phyloP scores from a whole-genome alignment of 2,888 invertebrate species.

The Cephalotes varians region DNA sequence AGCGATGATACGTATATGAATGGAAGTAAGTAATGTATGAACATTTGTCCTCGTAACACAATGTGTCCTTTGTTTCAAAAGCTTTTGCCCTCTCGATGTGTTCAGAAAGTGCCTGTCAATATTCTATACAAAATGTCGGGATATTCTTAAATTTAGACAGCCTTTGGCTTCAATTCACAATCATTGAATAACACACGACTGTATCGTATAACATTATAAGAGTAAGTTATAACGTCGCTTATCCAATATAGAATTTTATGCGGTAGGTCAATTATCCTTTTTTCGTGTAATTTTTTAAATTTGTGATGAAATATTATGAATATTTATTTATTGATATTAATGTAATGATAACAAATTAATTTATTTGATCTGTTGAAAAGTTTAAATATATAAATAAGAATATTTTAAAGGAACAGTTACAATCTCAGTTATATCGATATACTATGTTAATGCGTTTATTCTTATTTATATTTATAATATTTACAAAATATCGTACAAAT shows the following conservation, averaged over 20 bases:
- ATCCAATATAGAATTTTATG: neutral
- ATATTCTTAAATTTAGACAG: constrained; percentile 41
- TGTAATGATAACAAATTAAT: neutral
- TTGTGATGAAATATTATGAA: neutral
- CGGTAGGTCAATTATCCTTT: neutral
- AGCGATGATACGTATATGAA: constrained; percentile 39
- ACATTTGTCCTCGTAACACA: constrained; percentile 40
- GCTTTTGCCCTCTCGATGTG: constrained; percentile 6
- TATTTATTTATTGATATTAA: neutral
- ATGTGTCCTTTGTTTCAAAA: constrained; percentile 29
- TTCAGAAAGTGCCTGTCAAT: constrained; percentile 45
- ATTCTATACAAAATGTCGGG: constrained; percentile 18
- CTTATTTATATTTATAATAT: neutral
- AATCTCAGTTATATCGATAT: neutral
- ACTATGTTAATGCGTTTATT: neutral
- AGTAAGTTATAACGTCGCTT: too few relatives aligned
- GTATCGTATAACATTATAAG: neutral
- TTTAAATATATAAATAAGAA: neutral
- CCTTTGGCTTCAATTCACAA: neutral
- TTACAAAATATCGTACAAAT: neutral
- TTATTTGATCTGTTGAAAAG: neutral
- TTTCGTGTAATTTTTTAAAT: neutral
- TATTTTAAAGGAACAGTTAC: neutral
- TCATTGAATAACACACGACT: constrained; percentile 20
- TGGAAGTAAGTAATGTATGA: constrained; percentile 39